Percentiles rank a stretch among this genome's conserved stretches.
Evolutionary conservation across 2,113 vertebrate genomes (phyloP).

Genomic region (Halcyon senegalensis): DNA sequence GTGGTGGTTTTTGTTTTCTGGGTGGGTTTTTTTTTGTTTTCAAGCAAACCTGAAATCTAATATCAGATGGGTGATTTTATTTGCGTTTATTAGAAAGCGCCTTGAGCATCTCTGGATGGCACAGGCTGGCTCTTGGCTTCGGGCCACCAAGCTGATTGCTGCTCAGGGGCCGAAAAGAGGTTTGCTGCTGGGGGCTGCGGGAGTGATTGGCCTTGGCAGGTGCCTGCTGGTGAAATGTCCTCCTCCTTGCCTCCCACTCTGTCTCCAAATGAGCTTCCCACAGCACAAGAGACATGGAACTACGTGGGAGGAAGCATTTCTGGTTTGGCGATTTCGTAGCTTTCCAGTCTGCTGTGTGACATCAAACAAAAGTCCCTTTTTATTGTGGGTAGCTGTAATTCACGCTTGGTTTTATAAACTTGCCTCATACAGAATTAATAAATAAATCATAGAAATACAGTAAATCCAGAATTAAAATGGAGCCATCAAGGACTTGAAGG

Average conservation of each 20-base stretch:
- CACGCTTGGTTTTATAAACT: neutral
- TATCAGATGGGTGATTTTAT: neutral
- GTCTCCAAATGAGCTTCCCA: neutral
- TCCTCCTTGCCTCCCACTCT: neutral
- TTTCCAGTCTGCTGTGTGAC: neutral
- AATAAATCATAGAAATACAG: no score
- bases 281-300: fast-evolving
- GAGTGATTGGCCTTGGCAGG: conserved; percentile 40
- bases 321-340: neutral
- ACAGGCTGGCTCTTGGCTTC: neutral
- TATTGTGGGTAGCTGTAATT: neutral
- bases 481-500: neutral
- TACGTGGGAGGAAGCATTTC: neutral
- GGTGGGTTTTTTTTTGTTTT: neutral
- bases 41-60: neutral
- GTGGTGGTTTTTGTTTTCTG: no score
- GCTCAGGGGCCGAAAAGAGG: neutral
- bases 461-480: neutral
- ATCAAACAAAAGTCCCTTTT: neutral
- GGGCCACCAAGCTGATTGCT: neutral
- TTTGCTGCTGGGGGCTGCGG: neutral
- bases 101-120: neutral
- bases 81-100: neutral
- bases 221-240: neutral
- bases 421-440: neutral